phyloP scores from a whole-genome alignment of 2,888 invertebrate species.

The Meta bourneti region DNA sequence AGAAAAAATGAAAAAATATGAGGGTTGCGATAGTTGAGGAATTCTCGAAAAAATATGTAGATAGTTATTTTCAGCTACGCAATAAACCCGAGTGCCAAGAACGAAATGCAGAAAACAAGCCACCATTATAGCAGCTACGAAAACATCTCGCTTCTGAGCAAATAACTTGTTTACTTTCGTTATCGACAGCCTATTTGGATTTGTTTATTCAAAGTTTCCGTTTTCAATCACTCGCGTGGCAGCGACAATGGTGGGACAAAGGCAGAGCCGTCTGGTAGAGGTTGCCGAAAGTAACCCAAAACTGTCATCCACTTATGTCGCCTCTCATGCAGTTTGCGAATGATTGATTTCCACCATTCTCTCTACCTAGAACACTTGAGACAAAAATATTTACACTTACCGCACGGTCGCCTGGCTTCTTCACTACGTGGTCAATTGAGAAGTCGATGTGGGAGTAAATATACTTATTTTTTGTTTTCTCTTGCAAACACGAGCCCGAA shows the following conservation, averaged over 20 bases:
- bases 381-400: slow-evolving; percentile 76
- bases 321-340: slow-evolving; percentile 48
- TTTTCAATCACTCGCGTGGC: slow-evolving; percentile 2
- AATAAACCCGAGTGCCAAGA: too few relatives aligned
- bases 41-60: not conserved
- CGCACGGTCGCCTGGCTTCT: slow-evolving; percentile 20
- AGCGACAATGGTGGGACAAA: slow-evolving; percentile 54
- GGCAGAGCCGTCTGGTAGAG: slow-evolving; percentile 46
- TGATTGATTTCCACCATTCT: slow-evolving; percentile 52
- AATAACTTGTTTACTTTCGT: slow-evolving; percentile 38
- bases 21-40: not conserved
- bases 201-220: slow-evolving; percentile 59
- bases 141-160: not conserved
- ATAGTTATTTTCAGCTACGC: not conserved
- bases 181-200: slow-evolving; percentile 32
- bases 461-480: not conserved
- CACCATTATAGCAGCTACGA: not conserved
- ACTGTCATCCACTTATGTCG: slow-evolving; percentile 61
- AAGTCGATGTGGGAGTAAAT: slow-evolving; percentile 16
- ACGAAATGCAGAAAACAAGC: not conserved
- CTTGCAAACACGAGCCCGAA: not conserved
- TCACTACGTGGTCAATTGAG: slow-evolving; percentile 5
- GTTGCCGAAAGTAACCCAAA: slow-evolving; percentile 57
- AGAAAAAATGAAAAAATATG: too few relatives aligned
- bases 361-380: slow-evolving; percentile 69